phyloP scores from a whole-genome alignment of 2,113 vertebrate species.

The Cochlearius cochlearius region DNA sequence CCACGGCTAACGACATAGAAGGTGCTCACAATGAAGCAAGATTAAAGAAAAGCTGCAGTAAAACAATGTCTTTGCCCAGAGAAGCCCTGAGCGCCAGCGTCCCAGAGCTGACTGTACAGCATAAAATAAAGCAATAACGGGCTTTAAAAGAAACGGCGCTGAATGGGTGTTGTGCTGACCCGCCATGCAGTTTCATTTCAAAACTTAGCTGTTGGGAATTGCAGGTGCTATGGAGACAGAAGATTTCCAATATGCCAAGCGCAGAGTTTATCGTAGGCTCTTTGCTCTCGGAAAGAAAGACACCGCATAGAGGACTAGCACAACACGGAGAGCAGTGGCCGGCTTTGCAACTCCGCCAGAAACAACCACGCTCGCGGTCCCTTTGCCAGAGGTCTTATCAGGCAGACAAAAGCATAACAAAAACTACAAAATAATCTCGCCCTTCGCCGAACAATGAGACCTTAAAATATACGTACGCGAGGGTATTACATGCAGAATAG shows the following conservation, averaged over 20 bases:
- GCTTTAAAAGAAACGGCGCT: neutral
- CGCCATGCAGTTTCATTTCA: slow-evolving; percentile 20
- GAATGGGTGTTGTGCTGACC: slow-evolving; percentile 8
- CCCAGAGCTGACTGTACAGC: neutral
- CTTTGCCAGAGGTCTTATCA: slow-evolving; percentile 10
- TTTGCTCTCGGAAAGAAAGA: slow-evolving; percentile 8
- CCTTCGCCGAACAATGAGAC: slow-evolving; percentile 47
- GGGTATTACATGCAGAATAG: slow-evolving; percentile 22
- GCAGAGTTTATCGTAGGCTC: slow-evolving; percentile 36
- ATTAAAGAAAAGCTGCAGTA: slow-evolving; percentile 20
- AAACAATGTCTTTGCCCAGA: neutral
- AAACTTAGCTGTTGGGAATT: slow-evolving; percentile 48
- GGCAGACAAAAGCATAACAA: neutral
- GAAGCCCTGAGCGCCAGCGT: neutral
- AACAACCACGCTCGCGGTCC: neutral
- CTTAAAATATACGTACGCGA: slow-evolving; percentile 12
- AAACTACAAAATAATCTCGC: slow-evolving; percentile 7
- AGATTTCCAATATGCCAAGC: slow-evolving; percentile 33
- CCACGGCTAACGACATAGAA: neutral
- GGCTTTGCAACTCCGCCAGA: neutral
- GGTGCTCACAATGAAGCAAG: neutral
- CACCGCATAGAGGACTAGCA: neutral
- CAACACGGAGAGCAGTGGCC: neutral
- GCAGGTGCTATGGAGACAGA: slow-evolving; percentile 50
- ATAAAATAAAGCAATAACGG: neutral